Evolutionary conservation across 2,113 vertebrate genomes (phyloP), one percentile per base, ranked within the genome.

Genomic region (Istiophorus platypterus): DNA sequence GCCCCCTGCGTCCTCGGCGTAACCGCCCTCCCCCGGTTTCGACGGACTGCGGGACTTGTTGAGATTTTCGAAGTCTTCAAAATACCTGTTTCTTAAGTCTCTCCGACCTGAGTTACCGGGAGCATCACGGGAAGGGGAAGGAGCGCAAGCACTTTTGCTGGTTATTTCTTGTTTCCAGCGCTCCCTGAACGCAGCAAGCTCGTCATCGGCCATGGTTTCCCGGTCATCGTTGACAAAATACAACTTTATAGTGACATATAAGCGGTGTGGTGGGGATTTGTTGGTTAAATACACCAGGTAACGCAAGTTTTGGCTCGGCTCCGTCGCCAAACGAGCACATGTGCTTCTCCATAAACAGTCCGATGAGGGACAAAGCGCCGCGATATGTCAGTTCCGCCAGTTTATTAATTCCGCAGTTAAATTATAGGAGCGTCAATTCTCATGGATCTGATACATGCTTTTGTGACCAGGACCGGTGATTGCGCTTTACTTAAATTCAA

Each of bases 101-200:
- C 57, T 78, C 7, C 49, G 58, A 4, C 24, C 52, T 52, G 57
- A 73, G 2, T 75, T 64, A 1, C 18, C 27, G 18, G 51, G 14
- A 47, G 14, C 27, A 18, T 22, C 78, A 5, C 45, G 7, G 41
- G 69, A 61, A 42, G 66, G 14, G 7, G 82, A 64, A 24, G 70
- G 0, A 12, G 37, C 63, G 17, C 58, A 26, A 17, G 22, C 80
- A 26, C 65, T 82, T 62, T 80, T 80, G 54, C 26, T 42, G 4
- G 59, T 74, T 63, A 96, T 49, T 2, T 96, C 95, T 17, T 78
- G 27, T 88, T 93, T 92, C 95, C 95, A 96, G 41, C 61, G 76
- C 34, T 94, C 85, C 71, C 95, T 92, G 76, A 96, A 96, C 34
- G 76, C 77, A 72, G 31, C 76, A 18, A 96, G 92, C 13, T 95